These are phyloP conservation scores for Xiphophorus hellerii DNA, from an alignment of 2,113 vertebrate genomes.

Conservation along the genomic window DNA sequence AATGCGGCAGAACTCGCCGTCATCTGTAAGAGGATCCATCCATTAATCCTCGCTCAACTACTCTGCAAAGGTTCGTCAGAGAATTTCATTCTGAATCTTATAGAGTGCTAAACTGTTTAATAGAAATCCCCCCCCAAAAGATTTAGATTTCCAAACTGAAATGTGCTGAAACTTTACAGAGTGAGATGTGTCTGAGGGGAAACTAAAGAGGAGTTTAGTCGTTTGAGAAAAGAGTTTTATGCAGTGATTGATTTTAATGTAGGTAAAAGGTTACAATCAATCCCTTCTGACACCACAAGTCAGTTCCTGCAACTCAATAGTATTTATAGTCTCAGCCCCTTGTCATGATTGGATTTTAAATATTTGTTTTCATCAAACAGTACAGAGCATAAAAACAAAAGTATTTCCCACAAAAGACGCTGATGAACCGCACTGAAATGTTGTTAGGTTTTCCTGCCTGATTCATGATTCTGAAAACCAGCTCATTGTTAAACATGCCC, in stretches of 20 bases:
- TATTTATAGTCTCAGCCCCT: constrained; percentile 39
- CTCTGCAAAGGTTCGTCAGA: constrained; percentile 2
- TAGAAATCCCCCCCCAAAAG: constrained; percentile 11
- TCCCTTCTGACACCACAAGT: constrained; percentile 26
- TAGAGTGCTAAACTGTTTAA: constrained; percentile 1
- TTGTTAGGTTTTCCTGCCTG: neutral
- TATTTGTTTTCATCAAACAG: neutral
- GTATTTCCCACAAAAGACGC: neutral
- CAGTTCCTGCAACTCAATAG: constrained; percentile 13
- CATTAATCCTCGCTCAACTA: neutral
- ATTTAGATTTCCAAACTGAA: constrained; percentile 21
- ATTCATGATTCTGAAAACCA: constrained; percentile 7
- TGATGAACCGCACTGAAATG: constrained; percentile 6
- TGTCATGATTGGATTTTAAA: neutral
- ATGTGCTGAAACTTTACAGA: constrained; percentile 32
- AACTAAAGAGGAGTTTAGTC: constrained; percentile 23
- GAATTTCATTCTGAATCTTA: constrained; percentile 13
- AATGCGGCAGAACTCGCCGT: constrained; percentile 5
- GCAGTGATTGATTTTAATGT: constrained; percentile 66
- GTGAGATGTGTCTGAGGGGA: constrained; percentile 30
- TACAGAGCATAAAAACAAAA: neutral
- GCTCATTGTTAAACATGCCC: constrained; percentile 5
- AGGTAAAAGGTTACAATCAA: constrained; percentile 50
- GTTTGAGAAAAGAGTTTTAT: constrained; percentile 43
- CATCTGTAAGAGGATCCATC: neutral